These are phyloP conservation scores for Odontamblyopus rebecca DNA, from an alignment of 2,797 vertebrate species.

Conservation along the genomic window DNA sequence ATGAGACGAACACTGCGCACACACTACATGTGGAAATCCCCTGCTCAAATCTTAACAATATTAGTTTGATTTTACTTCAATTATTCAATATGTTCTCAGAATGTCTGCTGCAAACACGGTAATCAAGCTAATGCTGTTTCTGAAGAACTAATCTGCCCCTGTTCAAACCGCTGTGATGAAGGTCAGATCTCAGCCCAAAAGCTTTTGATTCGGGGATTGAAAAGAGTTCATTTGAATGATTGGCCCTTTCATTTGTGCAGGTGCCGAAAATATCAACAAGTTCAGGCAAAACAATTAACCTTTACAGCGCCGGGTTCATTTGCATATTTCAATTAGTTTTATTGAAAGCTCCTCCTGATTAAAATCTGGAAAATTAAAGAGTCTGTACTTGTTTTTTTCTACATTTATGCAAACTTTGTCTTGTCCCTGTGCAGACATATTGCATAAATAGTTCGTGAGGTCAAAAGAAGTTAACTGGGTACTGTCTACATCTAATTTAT, in stretches of 20 bases:
- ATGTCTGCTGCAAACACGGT: conserved; percentile 26
- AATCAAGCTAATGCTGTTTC: conserved; percentile 43
- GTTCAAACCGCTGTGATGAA: conserved; percentile 40
- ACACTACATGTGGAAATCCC: conserved; percentile 8
- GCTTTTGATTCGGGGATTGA: conserved; percentile 30
- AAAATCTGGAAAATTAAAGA: conserved; percentile 1
- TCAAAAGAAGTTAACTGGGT: too few relatives aligned
- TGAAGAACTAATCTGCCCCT: conserved; percentile 23
- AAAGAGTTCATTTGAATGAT: conserved; percentile 37
- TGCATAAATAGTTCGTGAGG: too few relatives aligned
- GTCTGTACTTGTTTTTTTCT: neutral
- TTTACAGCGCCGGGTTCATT: conserved; percentile 47
- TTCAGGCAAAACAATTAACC: conserved; percentile 62
- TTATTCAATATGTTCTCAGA: conserved; percentile 40
- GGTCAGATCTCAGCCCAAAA: conserved; percentile 34
- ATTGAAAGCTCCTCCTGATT: conserved; percentile 28
- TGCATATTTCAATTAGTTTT: conserved; percentile 54
- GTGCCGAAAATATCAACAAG: conserved; percentile 66
- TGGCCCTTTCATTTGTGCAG: conserved; percentile 58
- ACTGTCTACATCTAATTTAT: too few relatives aligned
- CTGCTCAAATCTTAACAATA: neutral
- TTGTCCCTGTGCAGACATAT: too few relatives aligned
- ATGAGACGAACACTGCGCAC: neutral
- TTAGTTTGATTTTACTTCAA: conserved; percentile 15
- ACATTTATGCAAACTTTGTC: too few relatives aligned